Base-by-base conservation (phyloP, 2,797 vertebrate species). In the Graptemys geographica region DNA sequence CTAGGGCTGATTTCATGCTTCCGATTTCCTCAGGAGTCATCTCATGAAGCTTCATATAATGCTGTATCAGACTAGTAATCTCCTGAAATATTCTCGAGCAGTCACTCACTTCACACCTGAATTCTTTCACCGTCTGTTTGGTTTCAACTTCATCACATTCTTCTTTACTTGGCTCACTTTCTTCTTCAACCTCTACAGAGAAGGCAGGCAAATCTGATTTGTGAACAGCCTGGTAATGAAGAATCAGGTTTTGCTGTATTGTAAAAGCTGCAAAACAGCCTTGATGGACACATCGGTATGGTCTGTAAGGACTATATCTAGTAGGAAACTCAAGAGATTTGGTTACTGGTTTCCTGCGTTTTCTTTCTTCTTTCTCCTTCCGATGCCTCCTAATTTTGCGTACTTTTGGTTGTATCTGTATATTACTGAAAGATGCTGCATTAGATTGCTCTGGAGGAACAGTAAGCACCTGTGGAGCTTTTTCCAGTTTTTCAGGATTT, bases 191-290 rank as follows among this genome's bases (percentile, higher is more conserved):
- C 94, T 99, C 99, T 2, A 97, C 98, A 96, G 99, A 98, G 96
- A 99, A 98, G 11, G 98, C 98, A 27, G 99, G 98, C 53, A 99
- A 96, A 90, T 99, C 99, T 5, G 99, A 99, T 95, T 99, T 99
- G 96, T 99, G 99, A 81, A 99, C 98, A 47, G 99, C 99, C 87
- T 99, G 99, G 96, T 99, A 99, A 97, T 99, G 99, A 80, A 99
- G 99, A 96, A 99, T 99, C 80, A 99, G 97, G 94, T 99, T 99
- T 72, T 99, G 99, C 8, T 99, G 99, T 96, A 99, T 99, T 0
- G 99, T 99, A 94, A 99, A 99, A 27, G 99, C 99, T 0, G 99
- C 99, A 49, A 98, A 98, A 87, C 99, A 99, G 65, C 99, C 99
- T 96, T 99, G 99, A 95, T 99, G 99, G 90, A 99, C 99, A 1